Percentiles rank a stretch among this genome's conserved stretches.
phyloP scores from a whole-genome alignment of 2,113 vertebrate genomes.

The Tupaia tana region DNA sequence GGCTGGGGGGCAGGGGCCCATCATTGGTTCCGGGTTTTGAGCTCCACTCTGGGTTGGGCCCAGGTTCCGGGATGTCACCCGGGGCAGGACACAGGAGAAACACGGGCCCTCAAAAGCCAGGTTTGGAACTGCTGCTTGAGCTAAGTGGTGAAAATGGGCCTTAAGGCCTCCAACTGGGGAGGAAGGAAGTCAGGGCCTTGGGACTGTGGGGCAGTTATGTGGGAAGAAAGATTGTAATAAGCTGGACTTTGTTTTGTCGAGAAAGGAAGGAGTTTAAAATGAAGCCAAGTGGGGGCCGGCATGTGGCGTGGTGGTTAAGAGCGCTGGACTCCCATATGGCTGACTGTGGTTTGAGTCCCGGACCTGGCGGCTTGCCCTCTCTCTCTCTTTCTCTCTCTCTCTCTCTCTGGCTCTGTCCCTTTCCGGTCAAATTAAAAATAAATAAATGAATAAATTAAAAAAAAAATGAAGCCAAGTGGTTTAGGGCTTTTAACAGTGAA shows the following conservation, averaged over 20 bases:
- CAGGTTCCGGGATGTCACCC: not conserved
- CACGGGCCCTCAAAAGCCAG: accelerated
- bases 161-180: accelerated
- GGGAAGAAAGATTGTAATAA: not conserved
- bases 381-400: too few relatives aligned
- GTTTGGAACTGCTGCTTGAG: not conserved
- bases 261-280: not conserved
- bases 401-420: too few relatives aligned
- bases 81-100: not conserved
- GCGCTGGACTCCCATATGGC: too few relatives aligned
- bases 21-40: not conserved
- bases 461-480: too few relatives aligned
- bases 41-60: too few relatives aligned
- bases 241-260: not conserved
- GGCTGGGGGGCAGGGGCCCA: not conserved
- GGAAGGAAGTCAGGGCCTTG: not conserved
- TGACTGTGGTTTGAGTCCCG: too few relatives aligned
- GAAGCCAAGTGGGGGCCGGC: not conserved
- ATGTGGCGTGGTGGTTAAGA: too few relatives aligned
- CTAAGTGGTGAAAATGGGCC: not conserved
- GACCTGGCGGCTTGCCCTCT: too few relatives aligned
- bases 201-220: too few relatives aligned
- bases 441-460: too few relatives aligned
- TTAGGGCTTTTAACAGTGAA: too few relatives aligned
- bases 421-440: too few relatives aligned